Evolutionary conservation across 2,113 vertebrate species (phyloP), one percentile per base, ranked within the genome.

Genomic region (Stegastes partitus): DNA sequence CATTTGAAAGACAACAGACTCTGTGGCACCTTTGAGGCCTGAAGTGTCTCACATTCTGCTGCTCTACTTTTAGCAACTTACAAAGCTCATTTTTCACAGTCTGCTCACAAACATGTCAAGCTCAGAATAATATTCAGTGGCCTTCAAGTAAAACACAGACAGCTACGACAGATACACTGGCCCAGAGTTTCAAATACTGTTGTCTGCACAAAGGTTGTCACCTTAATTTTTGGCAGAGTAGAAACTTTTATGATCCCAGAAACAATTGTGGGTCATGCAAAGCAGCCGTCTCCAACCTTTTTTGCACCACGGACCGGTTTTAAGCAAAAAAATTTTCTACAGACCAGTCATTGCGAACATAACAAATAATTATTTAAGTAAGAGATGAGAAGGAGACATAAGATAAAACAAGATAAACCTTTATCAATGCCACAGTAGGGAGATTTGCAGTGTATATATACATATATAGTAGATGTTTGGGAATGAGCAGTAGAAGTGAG

Each of bases 1-100:
- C 75, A 56, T 70, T 54, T 59, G 55, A 80, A 62, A 72, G 62
- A 74, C 78, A 77, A 73, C 79, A 74, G 81, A 74, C 81, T 61
- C 8, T 2, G 47, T 11, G 62, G 82, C 66, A 78, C 66, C 79
- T 63, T 25, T 18, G 26, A 81, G 57, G 39, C 45, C 68, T 69
- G 8, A 47, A 37, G 64, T 18, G 63, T 47, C 42, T 34, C 57
- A 42, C 65, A 70, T 53, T 56, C 55, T 65, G 44, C 57, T 15
- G 64, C 31, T 69, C 83, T 47, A 51, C 80, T 82, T 79, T 77
- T 81, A 81, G 71, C 57, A 73, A 64, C 56, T 53, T 26, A 49
- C 70, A 77, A 64, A 64, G 45, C 66, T 64, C 12, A 75, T 71
- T 76, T 85, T 83, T 87, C 61, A 81, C 59, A n/a, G 42, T 50